phyloP scores from a whole-genome alignment of 2,888 invertebrate species.

The Helicoverpa assulta region DNA sequence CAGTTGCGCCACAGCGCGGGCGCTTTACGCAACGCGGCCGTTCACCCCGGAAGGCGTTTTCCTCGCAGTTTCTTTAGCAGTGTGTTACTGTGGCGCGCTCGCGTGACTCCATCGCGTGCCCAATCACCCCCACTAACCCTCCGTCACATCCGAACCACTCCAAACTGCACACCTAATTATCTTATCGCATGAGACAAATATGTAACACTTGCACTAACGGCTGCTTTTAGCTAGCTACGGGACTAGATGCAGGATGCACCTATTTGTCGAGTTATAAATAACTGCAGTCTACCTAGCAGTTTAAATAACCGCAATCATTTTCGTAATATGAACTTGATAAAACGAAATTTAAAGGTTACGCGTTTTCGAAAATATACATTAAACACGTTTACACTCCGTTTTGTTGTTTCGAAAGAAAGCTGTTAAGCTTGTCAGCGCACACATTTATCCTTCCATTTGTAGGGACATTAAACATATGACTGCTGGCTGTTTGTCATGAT shows the following conservation, averaged over 20 bases:
- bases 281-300: conserved; percentile 1
- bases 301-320: background rate
- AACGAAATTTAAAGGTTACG: conserved; percentile 26
- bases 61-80: conserved; percentile 88
- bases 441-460: conserved; percentile 60
- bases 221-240: conserved; percentile 54
- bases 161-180: conserved; percentile 78
- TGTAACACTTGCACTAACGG: conserved; percentile 69
- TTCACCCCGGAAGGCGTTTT: conserved; percentile 90
- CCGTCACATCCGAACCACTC: conserved; percentile 76
- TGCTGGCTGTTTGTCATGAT: conserved; percentile 63
- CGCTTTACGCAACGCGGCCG: conserved; percentile 88
- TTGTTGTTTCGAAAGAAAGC: conserved; percentile 61
- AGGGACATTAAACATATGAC: conserved; percentile 57
- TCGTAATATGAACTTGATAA: conserved; percentile 25
- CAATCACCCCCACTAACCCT: conserved; percentile 75
- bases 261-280: conserved; percentile 27
- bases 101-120: conserved; percentile 87
- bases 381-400: conserved; percentile 45
- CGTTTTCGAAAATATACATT: conserved; percentile 45
- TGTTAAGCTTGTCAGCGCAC: conserved; percentile 55
- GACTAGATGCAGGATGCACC: conserved; percentile 35
- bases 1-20: conserved; percentile 81
- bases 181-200: conserved; percentile 75
- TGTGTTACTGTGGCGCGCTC: conserved; percentile 86